A percentile compares a stretch with the other conserved stretches of the same genome.
Evolutionary conservation across 1,140 invertebrate genomes (phyloP).

Genomic region (Goniozus legneri): DNA sequence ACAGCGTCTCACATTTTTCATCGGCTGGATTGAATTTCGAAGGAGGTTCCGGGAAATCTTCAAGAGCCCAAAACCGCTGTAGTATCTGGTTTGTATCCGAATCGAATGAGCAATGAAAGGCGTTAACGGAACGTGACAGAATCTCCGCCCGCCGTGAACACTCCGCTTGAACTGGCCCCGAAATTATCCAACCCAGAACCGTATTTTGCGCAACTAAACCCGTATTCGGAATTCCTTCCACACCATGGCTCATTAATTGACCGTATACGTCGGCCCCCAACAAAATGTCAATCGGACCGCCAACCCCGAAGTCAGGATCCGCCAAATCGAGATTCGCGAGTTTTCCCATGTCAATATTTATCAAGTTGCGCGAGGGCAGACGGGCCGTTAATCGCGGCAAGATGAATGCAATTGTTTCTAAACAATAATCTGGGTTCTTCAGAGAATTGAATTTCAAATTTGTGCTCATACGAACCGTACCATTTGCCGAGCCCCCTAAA

Average conservation of each 20-base stretch:
- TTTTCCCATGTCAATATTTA: neutral
- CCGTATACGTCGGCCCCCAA: slow-evolving; percentile 14
- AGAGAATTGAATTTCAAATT: neutral
- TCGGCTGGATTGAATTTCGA: slow-evolving; percentile 6
- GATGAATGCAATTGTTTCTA: slow-evolving; percentile 5
- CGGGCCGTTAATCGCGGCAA: neutral
- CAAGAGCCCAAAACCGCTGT: slow-evolving; percentile 15
- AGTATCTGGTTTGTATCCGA: neutral
- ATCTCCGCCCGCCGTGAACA: slow-evolving; percentile 10
- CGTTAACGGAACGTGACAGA: neutral
- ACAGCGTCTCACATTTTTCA: slow-evolving; percentile 13
- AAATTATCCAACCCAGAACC: slow-evolving; percentile 29
- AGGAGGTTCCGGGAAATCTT: slow-evolving; percentile 1
- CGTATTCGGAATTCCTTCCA: neutral
- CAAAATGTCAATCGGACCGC: slow-evolving; percentile 10
- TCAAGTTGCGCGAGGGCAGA: neutral
- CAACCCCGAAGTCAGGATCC: slow-evolving; percentile 10
- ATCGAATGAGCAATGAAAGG: neutral
- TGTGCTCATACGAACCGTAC: neutral
- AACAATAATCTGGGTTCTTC: neutral
- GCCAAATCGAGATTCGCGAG: slow-evolving; percentile 7
- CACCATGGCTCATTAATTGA: slow-evolving; percentile 4
- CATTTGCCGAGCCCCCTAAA: neutral
- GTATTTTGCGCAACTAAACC: slow-evolving; percentile 31
- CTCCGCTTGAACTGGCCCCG: slow-evolving; percentile 9